These are phyloP conservation scores for Augiades crinisus DNA, from an alignment of 2,888 invertebrate genomes.

Conservation along the genomic window DNA sequence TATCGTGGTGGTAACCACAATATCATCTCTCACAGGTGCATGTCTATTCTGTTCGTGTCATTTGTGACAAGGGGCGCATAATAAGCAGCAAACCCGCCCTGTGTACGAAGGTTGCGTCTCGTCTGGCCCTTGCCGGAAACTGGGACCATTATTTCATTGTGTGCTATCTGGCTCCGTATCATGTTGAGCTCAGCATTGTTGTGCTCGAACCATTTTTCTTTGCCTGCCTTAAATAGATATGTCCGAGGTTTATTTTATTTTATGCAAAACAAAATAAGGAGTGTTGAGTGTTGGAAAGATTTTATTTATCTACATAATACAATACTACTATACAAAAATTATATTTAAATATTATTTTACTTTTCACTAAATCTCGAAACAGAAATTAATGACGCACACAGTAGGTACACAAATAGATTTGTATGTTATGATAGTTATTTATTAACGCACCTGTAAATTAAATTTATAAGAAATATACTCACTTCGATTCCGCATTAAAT, in stretches of 20 bases:
- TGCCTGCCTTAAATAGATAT: constrained; percentile 24
- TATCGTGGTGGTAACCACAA: too few relatives aligned
- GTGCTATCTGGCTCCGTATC: constrained; percentile 55
- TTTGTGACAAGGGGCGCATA: constrained; percentile 53
- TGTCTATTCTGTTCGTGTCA: constrained; percentile 22
- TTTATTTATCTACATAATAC: constrained; percentile 25
- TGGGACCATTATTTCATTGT: constrained; percentile 55
- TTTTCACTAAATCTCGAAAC: too few relatives aligned
- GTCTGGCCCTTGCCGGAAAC: constrained; percentile 65
- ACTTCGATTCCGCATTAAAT: too few relatives aligned
- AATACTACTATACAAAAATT: too few relatives aligned
- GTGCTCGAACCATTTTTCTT: constrained; percentile 45
- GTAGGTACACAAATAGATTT: too few relatives aligned
- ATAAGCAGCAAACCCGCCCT: constrained; percentile 59
- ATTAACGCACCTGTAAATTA: too few relatives aligned
- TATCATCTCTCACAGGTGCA: background rate
- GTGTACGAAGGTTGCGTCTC: constrained; percentile 58
- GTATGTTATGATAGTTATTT: too few relatives aligned
- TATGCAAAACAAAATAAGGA: constrained; percentile 26
- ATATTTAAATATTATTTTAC: too few relatives aligned
- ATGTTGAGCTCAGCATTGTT: constrained; percentile 58
- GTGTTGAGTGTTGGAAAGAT: constrained; percentile 20
- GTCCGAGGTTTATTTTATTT: constrained; percentile 15
- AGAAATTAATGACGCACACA: too few relatives aligned
- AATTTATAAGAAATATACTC: too few relatives aligned